phyloP scores from a whole-genome alignment of 2,888 invertebrate genomes.

The Uloborus plumipes region DNA sequence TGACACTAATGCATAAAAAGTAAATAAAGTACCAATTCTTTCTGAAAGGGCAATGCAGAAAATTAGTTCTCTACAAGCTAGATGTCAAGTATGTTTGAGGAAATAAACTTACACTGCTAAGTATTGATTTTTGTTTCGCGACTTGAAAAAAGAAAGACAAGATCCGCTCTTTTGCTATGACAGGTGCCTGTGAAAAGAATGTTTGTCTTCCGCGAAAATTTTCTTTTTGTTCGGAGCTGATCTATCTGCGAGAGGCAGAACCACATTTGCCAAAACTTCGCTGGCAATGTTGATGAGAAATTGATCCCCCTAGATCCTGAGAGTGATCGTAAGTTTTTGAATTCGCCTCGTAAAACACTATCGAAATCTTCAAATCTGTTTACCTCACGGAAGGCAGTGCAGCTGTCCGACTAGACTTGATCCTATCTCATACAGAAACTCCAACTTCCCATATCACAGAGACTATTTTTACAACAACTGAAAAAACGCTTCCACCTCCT shows the following conservation, averaged over 20 bases:
- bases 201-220: constrained; percentile 48
- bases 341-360: constrained; percentile 59
- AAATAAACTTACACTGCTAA: constrained; percentile 30
- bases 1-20: too few relatives aligned
- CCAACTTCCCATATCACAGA: constrained; percentile 48
- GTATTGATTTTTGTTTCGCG: constrained; percentile 57
- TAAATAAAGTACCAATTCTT: too few relatives aligned
- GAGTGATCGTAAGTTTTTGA: constrained; percentile 62
- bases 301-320: constrained; percentile 59
- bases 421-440: constrained; percentile 42
- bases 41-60: too few relatives aligned
- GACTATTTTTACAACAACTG: constrained; percentile 49
- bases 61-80: not conserved
- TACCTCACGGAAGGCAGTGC: constrained; percentile 46
- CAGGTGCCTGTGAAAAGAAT: constrained; percentile 52
- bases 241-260: constrained; percentile 49
- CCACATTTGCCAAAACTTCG: constrained; percentile 58
- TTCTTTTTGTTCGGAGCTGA: constrained; percentile 31
- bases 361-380: constrained; percentile 63
- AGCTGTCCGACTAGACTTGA: constrained; percentile 45
- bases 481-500: not conserved
- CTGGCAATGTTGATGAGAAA: constrained; percentile 64
- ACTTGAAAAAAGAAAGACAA: constrained; percentile 28
- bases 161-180: constrained; percentile 43
- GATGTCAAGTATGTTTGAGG: constrained; percentile 8